A percentile compares a stretch with the other conserved stretches of the same genome.
phyloP scores from a whole-genome alignment of 92 coral and sea anemone species.

The Epizoanthus scotinus region DNA sequence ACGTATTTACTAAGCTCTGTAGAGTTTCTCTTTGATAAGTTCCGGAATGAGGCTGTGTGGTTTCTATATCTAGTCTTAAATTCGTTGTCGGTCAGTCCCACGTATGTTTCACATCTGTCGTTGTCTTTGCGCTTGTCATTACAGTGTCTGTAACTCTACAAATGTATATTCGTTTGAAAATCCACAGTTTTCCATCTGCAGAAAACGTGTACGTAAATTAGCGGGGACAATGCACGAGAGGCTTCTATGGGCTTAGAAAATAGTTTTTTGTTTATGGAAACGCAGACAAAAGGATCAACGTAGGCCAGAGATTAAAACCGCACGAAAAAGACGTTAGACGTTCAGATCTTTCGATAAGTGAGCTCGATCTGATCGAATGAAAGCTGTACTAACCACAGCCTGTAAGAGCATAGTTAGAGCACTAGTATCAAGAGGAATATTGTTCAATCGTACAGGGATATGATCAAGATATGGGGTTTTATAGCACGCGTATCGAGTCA shows the following conservation, averaged over 20 bases:
- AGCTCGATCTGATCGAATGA: background rate
- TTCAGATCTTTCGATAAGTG: background rate
- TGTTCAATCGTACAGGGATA: background rate
- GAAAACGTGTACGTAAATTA: background rate
- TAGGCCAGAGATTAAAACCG: background rate
- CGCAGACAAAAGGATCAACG: background rate
- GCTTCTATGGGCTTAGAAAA: background rate
- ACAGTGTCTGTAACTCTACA: background rate
- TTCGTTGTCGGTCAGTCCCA: too few relatives aligned
- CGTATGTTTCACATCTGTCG: too few relatives aligned
- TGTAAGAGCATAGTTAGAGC: background rate
- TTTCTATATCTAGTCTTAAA: too few relatives aligned
- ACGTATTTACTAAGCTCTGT: too few relatives aligned
- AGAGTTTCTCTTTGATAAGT: too few relatives aligned
- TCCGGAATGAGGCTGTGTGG: too few relatives aligned
- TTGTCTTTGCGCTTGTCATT: too few relatives aligned
- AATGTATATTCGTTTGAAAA: background rate
- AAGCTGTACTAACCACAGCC: background rate
- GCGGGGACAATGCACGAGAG: background rate
- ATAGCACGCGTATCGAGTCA: background rate
- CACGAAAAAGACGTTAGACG: background rate
- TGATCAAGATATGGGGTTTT: background rate
- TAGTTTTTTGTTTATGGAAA: background rate
- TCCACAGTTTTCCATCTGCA: background rate
- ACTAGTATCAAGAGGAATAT: background rate